A percentile compares a stretch with the other conserved stretches of the same genome.
These are phyloP conservation scores for Ophion ventricosus DNA, from an alignment of 2,888 invertebrate genomes.

Conservation along the genomic window DNA sequence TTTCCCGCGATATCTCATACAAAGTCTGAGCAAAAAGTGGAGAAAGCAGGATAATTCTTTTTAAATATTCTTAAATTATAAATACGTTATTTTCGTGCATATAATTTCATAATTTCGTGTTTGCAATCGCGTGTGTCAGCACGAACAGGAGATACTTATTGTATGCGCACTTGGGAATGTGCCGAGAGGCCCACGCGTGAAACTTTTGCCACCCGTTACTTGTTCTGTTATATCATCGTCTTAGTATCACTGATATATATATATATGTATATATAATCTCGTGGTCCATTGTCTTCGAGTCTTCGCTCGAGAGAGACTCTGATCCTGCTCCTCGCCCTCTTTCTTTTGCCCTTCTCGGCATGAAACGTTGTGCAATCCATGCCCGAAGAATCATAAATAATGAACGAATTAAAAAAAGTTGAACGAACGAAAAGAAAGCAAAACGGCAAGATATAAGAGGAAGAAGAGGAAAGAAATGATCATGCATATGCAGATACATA, in stretches of 20 bases:
- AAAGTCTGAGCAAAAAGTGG: neutral
- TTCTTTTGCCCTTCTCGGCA: conserved; percentile 47
- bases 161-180: conserved; percentile 57
- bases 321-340: conserved; percentile 57
- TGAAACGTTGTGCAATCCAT: conserved; percentile 59
- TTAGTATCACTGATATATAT: conserved; percentile 7
- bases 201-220: conserved; percentile 76
- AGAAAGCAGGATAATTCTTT: neutral
- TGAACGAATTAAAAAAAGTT: conserved; percentile 54
- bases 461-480: conserved; percentile 25
- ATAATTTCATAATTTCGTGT: neutral
- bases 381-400: conserved; percentile 63
- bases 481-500: conserved; percentile 59
- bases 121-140: neutral
- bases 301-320: conserved; percentile 28
- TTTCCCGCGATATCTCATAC: neutral
- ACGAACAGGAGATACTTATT: neutral
- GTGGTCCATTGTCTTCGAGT: conserved; percentile 62
- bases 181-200: conserved; percentile 69
- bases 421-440: conserved; percentile 35
- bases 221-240: conserved; percentile 61
- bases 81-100: neutral
- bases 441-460: neutral
- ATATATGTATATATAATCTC: conserved; percentile 27
- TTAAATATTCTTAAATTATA: neutral